phyloP scores from a whole-genome alignment of 2,113 vertebrate species.

The Neogobius melanostomus region DNA sequence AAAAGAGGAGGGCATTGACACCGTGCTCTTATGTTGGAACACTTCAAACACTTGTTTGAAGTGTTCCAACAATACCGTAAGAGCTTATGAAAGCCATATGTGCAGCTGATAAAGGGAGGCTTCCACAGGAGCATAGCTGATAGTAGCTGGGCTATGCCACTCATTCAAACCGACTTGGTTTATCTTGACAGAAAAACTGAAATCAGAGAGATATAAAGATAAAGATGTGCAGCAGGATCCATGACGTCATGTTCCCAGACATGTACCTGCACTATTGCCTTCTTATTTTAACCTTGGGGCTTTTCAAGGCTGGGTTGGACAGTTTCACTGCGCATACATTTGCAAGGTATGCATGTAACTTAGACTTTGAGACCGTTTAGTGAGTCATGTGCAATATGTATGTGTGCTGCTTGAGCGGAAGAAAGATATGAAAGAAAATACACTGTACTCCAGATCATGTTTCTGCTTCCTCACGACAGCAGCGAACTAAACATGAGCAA shows the following conservation, averaged over 20 bases:
- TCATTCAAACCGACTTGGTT: neutral
- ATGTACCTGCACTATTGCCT: neutral
- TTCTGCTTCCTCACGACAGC: neutral
- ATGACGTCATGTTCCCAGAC: neutral
- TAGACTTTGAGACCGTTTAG: neutral
- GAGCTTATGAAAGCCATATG: neutral
- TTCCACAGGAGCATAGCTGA: neutral
- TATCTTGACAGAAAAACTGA: neutral
- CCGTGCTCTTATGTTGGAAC: neutral
- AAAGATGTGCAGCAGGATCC: neutral
- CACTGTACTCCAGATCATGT: neutral
- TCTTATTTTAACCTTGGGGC: neutral
- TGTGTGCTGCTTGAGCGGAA: neutral
- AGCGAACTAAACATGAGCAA: neutral
- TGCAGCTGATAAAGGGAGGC: conserved; percentile 4
- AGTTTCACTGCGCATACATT: neutral
- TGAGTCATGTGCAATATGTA: neutral
- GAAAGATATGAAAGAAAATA: neutral
- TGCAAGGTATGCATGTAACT: neutral
- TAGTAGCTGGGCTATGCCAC: neutral
- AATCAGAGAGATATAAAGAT: neutral
- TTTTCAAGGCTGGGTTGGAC: neutral
- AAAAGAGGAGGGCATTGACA: neutral
- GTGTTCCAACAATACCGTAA: too few relatives aligned
- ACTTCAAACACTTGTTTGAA: neutral